phyloP scores from a whole-genome alignment of 1,140 invertebrate genomes.

The Forficula auricularia region DNA sequence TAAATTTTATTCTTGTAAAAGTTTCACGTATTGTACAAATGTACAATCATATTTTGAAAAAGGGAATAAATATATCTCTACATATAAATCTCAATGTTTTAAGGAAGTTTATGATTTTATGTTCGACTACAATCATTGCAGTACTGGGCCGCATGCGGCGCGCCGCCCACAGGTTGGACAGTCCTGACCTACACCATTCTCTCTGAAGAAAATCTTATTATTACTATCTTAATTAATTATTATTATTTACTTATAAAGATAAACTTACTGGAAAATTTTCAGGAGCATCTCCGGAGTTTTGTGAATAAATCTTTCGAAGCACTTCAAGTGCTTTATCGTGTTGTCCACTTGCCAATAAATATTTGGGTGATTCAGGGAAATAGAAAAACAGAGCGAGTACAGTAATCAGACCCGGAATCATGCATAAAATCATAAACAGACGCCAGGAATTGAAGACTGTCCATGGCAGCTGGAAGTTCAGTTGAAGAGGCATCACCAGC shows the following conservation, averaged over 20 bases:
- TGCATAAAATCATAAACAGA: constrained; percentile 49
- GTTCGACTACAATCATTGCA: no score
- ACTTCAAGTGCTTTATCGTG: constrained; percentile 50
- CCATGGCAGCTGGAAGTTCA: constrained; percentile 31
- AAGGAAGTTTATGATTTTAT: no score
- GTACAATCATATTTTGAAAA: no score
- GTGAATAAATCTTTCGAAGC: constrained; percentile 44
- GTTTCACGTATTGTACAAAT: no score
- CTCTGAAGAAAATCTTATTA: no score
- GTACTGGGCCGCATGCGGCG: no score
- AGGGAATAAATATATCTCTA: no score
- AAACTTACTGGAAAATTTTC: constrained; percentile 44
- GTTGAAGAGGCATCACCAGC: constrained; percentile 45
- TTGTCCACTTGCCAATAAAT: constrained; percentile 55
- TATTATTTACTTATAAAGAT: constrained; percentile 9
- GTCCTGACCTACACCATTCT: no score
- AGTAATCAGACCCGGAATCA: constrained; percentile 38
- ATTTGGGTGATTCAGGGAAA: constrained; percentile 76
- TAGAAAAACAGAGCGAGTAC: constrained; percentile 46
- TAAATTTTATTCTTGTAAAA: no score
- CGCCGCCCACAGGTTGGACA: no score
- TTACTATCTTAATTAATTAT: no score
- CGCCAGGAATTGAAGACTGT: constrained; percentile 58
- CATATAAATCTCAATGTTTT: no score
- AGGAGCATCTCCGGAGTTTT: constrained; percentile 46